phyloP scores from a whole-genome alignment of 1,140 invertebrate species.

The Oryzaephilus surinamensis region DNA sequence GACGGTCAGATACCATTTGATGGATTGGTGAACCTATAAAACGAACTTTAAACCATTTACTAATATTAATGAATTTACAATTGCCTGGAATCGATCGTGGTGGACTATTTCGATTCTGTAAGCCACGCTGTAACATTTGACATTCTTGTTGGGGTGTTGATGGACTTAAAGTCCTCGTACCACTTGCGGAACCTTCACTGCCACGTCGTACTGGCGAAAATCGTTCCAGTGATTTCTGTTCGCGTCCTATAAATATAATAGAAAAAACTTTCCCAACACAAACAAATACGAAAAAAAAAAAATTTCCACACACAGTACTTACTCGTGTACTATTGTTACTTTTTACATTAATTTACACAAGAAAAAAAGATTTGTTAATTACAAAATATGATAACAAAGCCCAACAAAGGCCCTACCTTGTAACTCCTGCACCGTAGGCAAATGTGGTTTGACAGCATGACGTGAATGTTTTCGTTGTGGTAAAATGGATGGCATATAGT shows the following conservation, averaged over 20 bases:
- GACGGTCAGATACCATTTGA: slow-evolving; percentile 32
- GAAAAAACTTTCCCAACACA: not conserved
- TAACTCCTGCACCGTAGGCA: slow-evolving; percentile 47
- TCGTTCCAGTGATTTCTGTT: slow-evolving; percentile 53
- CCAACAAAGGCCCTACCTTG: slow-evolving; percentile 28
- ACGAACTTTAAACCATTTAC: not conserved
- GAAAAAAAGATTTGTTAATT: not conserved
- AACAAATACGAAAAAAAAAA: not conserved
- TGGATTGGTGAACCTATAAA: slow-evolving; percentile 56
- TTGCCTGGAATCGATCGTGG: slow-evolving; percentile 36
- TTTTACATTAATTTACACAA: not conserved
- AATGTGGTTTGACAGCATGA: slow-evolving; percentile 33
- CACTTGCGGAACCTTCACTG: slow-evolving; percentile 60
- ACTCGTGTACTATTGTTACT: not conserved
- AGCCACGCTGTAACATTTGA: slow-evolving; percentile 52
- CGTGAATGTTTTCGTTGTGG: slow-evolving; percentile 32
- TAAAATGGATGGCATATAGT: slow-evolving; percentile 35
- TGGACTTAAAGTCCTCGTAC: slow-evolving; percentile 43
- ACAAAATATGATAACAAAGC: slow-evolving; percentile 2
- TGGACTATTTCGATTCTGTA: slow-evolving; percentile 43
- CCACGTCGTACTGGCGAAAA: slow-evolving; percentile 85
- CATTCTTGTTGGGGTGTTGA: slow-evolving; percentile 59
- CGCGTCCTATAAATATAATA: slow-evolving; percentile 36
- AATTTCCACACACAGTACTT: not conserved
- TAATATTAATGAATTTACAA: not conserved